Base-by-base conservation (phyloP, 2,888 invertebrate genomes). In the Lysandra coridon region DNA sequence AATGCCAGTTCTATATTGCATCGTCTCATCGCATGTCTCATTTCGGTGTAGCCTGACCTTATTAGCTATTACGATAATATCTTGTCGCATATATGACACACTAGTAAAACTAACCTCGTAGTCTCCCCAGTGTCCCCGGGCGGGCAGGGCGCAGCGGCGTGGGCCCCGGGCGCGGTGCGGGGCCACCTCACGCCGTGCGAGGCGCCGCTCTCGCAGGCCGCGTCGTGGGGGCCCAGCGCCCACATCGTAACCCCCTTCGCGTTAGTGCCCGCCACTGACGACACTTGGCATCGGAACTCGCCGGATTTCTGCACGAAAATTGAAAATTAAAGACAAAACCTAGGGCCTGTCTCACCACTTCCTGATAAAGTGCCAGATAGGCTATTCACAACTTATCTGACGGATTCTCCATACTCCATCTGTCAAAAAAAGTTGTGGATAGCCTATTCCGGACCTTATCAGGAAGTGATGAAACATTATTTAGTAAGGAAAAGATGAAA, bases 201-300 rank as follows among this genome's bases (percentile, higher is more conserved):
- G 95, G 97, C 81, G 94, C 95, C 86, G 91, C 96, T 81, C 94
- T 95, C 87, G 80, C 84, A 96, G 0, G 91, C 90, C 79, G 88
- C 90, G 74, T 93, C 92, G 12, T 96, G 96, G 30, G 96, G 95
- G 0, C 82, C 97, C 94, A 88, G 96, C 92, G 82, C 97, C 96
- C 86, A 97, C 95, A 86, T 97, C 92, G 87, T 96, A 91, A 96
- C 83, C 88, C 96, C 83, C 95, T 95, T 90, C 0, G 93, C 86
- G 78, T 91, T 92, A 4, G 95, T 87, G 82, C 95, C 87, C 82
- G 86, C 95, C 85, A 91, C 95, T 86, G 88, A 96, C 81, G 94
- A 92, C 0, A 97, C 97, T 85, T 97, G 95, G 86, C 98, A 98
- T 0, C 97, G 96, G 85, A 97, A 98, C 83, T 96, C 96, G 0